Conservation (phyloP, 2,113 vertebrate species). For the Chloropsis cyanopogon region DNA sequence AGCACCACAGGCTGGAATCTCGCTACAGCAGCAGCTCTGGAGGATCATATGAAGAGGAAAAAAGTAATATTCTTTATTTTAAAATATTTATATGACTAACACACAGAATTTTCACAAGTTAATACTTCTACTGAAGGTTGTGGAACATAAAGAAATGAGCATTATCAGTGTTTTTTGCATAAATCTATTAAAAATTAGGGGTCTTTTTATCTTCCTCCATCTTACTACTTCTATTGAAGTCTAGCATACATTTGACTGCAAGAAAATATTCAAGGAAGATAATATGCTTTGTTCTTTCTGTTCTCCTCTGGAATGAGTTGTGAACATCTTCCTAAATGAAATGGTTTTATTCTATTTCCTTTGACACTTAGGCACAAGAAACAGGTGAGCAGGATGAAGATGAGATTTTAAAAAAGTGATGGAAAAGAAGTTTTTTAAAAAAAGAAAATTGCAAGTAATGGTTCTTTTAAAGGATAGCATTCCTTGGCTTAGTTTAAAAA, state of each 20-base stretch:
- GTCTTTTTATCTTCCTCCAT: accelerated
- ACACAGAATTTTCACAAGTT: background rate
- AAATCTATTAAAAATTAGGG: background rate
- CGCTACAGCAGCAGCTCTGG: conserved; percentile 99
- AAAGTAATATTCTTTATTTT: conserved; percentile 77
- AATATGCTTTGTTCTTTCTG: background rate
- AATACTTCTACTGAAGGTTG: background rate
- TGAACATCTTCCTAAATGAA: background rate
- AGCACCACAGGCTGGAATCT: conserved; percentile 96
- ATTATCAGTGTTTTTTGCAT: background rate
- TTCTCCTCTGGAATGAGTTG: background rate
- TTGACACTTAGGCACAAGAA: background rate
- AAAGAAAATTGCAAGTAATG: background rate
- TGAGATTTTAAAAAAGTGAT: background rate
- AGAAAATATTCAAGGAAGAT: background rate
- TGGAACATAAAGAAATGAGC: background rate
- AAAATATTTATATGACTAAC: background rate
- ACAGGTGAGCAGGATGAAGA: background rate
- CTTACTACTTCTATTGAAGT: background rate
- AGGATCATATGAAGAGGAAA: conserved; percentile 98
- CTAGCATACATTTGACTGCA: background rate
- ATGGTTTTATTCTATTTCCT: background rate
- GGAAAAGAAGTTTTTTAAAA: background rate
- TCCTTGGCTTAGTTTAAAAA: background rate
- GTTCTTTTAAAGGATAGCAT: background rate